Evolutionary conservation across 2,888 invertebrate genomes (phyloP).

Genomic region (Sinhomidia bicolor): DNA sequence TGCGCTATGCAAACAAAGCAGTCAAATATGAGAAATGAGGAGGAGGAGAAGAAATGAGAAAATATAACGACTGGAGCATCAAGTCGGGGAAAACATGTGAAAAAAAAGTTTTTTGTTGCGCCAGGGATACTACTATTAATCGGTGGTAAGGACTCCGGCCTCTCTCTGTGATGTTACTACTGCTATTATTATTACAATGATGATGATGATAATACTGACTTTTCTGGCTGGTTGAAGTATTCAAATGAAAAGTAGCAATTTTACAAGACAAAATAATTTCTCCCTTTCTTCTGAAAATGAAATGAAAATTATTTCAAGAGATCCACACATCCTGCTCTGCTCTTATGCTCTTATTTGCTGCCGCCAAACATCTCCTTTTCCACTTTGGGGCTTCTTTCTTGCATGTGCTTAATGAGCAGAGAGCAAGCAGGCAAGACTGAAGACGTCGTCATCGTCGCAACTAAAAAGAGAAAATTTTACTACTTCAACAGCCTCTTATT

Average conservation of each 20-base stretch:
- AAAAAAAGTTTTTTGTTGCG: constrained; percentile 7
- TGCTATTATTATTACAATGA: not conserved
- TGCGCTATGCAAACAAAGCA: constrained; percentile 53
- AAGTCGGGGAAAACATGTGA: not conserved
- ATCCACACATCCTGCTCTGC: constrained; percentile 36
- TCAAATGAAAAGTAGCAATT: constrained; percentile 57
- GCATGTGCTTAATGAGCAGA: constrained; percentile 57
- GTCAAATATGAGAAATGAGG: constrained; percentile 21
- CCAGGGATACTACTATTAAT: not conserved
- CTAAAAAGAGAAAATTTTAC: not conserved
- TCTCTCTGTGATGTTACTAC: not conserved
- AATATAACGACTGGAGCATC: not conserved
- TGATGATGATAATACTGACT: not conserved
- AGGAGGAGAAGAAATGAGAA: not conserved
- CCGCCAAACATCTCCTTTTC: constrained; percentile 28
- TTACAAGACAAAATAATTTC: constrained; percentile 67
- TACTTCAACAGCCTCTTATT: constrained; percentile 21
- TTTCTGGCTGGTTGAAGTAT: not conserved
- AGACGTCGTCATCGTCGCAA: not conserved
- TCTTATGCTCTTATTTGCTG: not conserved
- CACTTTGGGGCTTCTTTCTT: not conserved
- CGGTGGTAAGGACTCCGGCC: not conserved
- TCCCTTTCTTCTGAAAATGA: constrained; percentile 17
- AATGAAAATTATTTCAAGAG: constrained; percentile 50
- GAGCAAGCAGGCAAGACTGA: no score